A percentile compares a stretch with the other conserved stretches of the same genome.
Evolutionary conservation across 1,140 invertebrate species (phyloP).

Genomic region (Drosophila equinoxialis): DNA sequence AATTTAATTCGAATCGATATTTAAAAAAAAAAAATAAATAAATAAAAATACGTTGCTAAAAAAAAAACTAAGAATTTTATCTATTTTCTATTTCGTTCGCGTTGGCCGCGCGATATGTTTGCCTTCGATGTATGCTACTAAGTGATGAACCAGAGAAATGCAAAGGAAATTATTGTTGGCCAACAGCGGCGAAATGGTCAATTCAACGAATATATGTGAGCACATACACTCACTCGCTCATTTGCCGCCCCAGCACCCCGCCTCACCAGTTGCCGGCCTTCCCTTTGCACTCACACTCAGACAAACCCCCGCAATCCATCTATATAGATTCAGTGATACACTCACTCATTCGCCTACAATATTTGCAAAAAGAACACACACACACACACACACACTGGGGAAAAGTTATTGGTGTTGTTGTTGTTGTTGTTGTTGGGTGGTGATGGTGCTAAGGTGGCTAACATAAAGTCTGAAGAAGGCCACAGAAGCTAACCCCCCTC

Average conservation of each 20-base stretch:
- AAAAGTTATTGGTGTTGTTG: not conserved
- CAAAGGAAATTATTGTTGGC: constrained; percentile 59
- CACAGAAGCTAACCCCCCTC: not conserved
- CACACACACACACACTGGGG: not conserved
- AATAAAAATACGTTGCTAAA: constrained; percentile 21
- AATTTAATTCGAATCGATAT: constrained; percentile 25
- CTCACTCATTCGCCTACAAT: constrained; percentile 5
- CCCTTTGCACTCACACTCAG: not conserved
- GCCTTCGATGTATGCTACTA: constrained; percentile 80
- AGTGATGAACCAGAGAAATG: constrained; percentile 58
- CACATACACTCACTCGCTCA: constrained; percentile 21
- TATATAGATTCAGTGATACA: not conserved
- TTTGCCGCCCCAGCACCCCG: not conserved
- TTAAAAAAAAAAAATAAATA: not conserved
- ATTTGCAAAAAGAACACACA: constrained; percentile 4
- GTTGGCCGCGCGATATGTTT: constrained; percentile 77
- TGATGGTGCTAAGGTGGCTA: not conserved
- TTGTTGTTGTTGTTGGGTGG: not conserved
- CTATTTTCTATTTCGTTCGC: constrained; percentile 77
- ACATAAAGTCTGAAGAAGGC: constrained; percentile 6
- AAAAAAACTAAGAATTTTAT: constrained; percentile 54
- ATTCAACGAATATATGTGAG: constrained; percentile 38
- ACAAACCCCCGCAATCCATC: not conserved
- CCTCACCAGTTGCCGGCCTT: not conserved
- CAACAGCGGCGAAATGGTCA: constrained; percentile 47